Conservation (phyloP, 2,797 vertebrate genomes). For the Bradypodion pumilum region DNA sequence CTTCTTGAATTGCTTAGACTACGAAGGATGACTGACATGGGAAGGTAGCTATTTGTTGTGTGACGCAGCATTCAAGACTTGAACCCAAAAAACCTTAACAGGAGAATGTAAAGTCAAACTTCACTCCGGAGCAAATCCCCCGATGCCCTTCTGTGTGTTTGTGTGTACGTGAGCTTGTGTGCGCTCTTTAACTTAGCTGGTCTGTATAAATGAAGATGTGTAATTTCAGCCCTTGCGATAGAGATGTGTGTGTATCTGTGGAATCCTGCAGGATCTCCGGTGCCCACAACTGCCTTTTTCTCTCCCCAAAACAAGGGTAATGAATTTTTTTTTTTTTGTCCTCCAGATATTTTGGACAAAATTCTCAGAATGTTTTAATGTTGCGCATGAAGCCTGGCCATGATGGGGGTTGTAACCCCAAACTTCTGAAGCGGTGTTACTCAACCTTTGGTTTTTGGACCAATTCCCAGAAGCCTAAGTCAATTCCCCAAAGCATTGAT, state of each 20-base stretch:
- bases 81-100: neutral
- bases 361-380: neutral
- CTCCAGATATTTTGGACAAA: neutral
- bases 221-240: rapidly evolving
- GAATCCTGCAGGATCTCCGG: neutral
- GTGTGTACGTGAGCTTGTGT: neutral
- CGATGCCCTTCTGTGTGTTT: neutral
- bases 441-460: too few species aligned
- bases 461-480: too few species aligned
- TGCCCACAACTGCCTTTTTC: neutral
- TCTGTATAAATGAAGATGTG: constrained; percentile 9
- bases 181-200: neutral
- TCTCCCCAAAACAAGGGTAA: neutral
- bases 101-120: neutral
- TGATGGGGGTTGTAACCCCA: neutral
- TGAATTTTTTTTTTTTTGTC: neutral
- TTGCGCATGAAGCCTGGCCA: neutral
- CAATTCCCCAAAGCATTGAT: too few species aligned
- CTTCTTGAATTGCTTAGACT: neutral
- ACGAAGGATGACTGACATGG: neutral
- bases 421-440: too few species aligned
- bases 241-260: neutral
- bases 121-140: neutral
- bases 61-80: neutral
- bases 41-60: neutral